Evolutionary conservation across 2,113 vertebrate genomes (phyloP), one percentile per base, ranked within the genome.

Genomic region (Colistium nudipinnis): DNA sequence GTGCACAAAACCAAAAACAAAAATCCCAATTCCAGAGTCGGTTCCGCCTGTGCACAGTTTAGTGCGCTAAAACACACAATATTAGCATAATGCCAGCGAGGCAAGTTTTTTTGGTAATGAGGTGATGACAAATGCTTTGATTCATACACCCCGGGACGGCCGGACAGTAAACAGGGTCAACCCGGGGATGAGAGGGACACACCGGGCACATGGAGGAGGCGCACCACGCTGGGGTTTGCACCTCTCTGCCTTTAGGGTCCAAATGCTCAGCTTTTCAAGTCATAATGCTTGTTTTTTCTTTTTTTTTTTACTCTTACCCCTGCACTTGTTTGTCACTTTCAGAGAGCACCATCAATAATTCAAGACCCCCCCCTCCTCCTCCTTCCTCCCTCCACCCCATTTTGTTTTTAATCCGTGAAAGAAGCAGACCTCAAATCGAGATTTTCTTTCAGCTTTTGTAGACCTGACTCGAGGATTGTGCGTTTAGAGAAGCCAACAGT

Each of bases 211-310:
- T 81, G 81, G 76, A 88, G 68, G n/a, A 56, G 57, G 69, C 79
- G 77, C 75, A 62, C 56, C 85, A 83, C 82, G 83, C 82, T 80
- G 90, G 70, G 81, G 65, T 84, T 86, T 81, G 79, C 90, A 91
- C 88, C 80, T 91, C 83, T 76, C 62, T 69, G 80, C 78, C 75
- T 90, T 82, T 70, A 62, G 76, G 73, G 52, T 86, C 62, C 43
- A 75, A 76, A 90, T 52, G 84, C 49, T 75, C 69, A 67, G 75
- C 49, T 79, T 77, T 41, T n/a, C n/a, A 75, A 83, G 79, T 86
- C 84, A 82, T 86, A 89, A 85, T 81, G 81, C 85, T 76, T 82
- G 7, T 39, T 39, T 9, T 39, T 39, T 9, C 13, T 3, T 16
- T 39, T 39, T 39, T 16, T 4, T 77, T 85, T 79, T 1, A 83